These are phyloP conservation scores for Nestor notabilis DNA, from an alignment of 2,113 vertebrate species.

Conservation along the genomic window DNA sequence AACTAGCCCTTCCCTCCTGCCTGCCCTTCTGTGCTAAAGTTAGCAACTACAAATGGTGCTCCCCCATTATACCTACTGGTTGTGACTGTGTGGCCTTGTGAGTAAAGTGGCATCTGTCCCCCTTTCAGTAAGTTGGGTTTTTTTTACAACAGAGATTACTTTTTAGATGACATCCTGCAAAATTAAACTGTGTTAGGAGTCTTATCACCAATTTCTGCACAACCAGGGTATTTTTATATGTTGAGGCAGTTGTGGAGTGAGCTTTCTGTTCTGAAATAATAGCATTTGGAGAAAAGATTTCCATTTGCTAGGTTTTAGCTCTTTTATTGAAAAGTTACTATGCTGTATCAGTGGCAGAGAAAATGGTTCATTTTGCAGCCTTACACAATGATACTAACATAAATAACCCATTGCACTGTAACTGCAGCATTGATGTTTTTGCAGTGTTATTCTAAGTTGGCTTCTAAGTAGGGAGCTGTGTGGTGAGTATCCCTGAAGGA, in stretches of 20 bases:
- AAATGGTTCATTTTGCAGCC: background rate
- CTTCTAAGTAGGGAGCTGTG: background rate
- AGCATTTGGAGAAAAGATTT: background rate
- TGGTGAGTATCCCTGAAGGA: background rate
- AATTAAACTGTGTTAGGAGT: background rate
- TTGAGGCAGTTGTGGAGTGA: background rate
- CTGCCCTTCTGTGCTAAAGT: no score
- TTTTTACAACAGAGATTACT: background rate
- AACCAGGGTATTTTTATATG: background rate
- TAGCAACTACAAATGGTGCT: background rate
- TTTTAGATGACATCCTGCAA: background rate
- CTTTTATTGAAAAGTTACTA: background rate
- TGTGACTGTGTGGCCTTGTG: background rate
- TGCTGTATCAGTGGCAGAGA: background rate
- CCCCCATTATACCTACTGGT: background rate
- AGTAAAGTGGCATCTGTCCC: no score
- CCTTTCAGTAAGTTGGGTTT: background rate
- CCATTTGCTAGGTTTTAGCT: background rate
- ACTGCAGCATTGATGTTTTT: background rate
- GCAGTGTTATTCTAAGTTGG: background rate
- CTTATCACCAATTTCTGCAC: background rate
- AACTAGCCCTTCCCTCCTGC: background rate
- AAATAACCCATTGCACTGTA: background rate
- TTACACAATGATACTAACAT: background rate
- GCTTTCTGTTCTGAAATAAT: background rate